These are phyloP conservation scores for Polyommatus icarus DNA, from an alignment of 2,888 invertebrate species.

Conservation along the genomic window DNA sequence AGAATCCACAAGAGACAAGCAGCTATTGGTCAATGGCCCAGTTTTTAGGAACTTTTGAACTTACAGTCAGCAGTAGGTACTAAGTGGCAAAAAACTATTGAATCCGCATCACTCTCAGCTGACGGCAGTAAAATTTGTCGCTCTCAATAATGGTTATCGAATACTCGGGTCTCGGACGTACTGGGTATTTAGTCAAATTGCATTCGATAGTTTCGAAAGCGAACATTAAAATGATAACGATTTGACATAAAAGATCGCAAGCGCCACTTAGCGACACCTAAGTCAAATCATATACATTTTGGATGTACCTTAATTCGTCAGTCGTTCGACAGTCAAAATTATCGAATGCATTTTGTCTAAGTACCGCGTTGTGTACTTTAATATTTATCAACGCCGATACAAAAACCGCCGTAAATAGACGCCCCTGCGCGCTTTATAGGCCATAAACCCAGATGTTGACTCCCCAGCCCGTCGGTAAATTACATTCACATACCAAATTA, in stretches of 20 bases:
- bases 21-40: no score
- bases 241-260: no score
- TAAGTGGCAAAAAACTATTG: not conserved
- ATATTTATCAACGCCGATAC: constrained; percentile 63
- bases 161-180: not conserved
- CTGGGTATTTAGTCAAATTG: no score
- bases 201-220: no score
- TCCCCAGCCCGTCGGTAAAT: constrained; percentile 59
- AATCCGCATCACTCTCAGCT: not conserved
- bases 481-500: constrained; percentile 59
- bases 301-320: not conserved
- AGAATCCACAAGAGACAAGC: not conserved
- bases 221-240: no score
- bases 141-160: not conserved
- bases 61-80: not conserved
- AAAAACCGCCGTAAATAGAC: constrained; percentile 71
- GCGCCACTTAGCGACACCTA: no score
- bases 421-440: constrained; percentile 70
- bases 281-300: no score
- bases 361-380: constrained; percentile 50
- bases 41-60: not conserved
- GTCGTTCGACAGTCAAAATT: not conserved
- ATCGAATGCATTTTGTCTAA: not conserved
- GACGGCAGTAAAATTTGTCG: not conserved
- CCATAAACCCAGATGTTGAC: constrained; percentile 69